Evolutionary conservation across 2,113 vertebrate species (phyloP).

Genomic region (Falco punctatus): DNA sequence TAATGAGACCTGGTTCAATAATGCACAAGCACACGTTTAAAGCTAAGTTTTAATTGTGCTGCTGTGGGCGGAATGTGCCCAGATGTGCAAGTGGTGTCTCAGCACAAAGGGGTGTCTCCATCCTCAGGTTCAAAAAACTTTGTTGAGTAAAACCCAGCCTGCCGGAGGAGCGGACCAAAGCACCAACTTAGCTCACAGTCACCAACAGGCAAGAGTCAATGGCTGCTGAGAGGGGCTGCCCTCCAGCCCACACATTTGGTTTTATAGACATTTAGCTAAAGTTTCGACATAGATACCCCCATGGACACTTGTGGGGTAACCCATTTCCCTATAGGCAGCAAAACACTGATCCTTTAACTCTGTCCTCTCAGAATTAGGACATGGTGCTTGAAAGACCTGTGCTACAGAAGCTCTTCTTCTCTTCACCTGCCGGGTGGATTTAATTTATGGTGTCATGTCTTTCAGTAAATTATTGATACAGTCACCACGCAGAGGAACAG

Average conservation of each 20-base stretch:
- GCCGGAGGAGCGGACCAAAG: neutral
- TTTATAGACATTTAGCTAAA: neutral
- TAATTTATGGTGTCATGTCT: neutral
- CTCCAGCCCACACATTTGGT: neutral
- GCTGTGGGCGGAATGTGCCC: neutral
- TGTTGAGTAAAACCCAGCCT: neutral
- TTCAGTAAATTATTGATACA: conserved; percentile 43
- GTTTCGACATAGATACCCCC: neutral
- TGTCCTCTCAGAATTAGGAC: neutral
- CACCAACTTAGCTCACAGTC: neutral
- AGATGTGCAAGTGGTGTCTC: neutral
- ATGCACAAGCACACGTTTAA: accelerated
- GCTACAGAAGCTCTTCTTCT: neutral
- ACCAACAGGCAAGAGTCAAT: neutral
- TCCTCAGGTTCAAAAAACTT: neutral
- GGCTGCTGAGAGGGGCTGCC: neutral
- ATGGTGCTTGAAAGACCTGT: neutral
- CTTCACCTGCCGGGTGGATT: neutral
- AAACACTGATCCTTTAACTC: neutral
- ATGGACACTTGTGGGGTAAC: neutral
- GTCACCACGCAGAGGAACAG: neutral
- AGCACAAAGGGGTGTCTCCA: neutral
- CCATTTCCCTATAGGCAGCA: neutral
- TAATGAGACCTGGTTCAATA: neutral
- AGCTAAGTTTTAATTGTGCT: neutral